Conservation (phyloP, 2,113 vertebrate genomes). For the Diadophis punctatus region DNA sequence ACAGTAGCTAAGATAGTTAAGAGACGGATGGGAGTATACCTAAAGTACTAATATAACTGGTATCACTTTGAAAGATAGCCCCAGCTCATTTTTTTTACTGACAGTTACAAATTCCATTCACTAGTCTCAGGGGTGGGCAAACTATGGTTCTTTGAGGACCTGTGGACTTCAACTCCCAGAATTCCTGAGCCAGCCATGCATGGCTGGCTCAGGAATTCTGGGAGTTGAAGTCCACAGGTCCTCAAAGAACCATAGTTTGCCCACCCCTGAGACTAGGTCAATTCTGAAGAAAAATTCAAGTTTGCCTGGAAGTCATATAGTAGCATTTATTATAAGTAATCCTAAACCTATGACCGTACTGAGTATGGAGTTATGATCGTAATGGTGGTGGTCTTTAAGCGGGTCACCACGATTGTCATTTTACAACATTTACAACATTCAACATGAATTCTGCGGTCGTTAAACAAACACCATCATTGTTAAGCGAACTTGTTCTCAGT, state of each 20-base stretch:
- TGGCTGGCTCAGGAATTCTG: too few relatives aligned
- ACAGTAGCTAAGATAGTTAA: background rate
- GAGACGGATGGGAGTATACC: background rate
- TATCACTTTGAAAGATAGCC: background rate
- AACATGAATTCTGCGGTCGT: background rate
- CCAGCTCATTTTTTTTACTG: background rate
- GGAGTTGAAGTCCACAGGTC: too few relatives aligned
- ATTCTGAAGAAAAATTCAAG: background rate
- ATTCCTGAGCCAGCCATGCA: too few relatives aligned
- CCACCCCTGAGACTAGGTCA: too few relatives aligned
- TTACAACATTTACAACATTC: background rate
- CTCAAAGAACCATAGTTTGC: too few relatives aligned
- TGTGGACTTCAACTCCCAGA: too few relatives aligned
- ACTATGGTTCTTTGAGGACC: too few relatives aligned
- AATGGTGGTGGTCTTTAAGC: background rate
- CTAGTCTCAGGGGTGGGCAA: too few relatives aligned
- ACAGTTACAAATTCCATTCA: background rate
- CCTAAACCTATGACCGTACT: background rate
- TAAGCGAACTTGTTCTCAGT: background rate
- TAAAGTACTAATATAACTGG: background rate
- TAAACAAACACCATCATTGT: background rate
- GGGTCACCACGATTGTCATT: background rate
- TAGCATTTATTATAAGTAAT: background rate
- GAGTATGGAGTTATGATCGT: background rate
- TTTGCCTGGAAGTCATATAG: background rate